Evolutionary conservation across 64 coral and sea anemone genomes (phyloP).

Genomic region (Orbicella faveolata): DNA sequence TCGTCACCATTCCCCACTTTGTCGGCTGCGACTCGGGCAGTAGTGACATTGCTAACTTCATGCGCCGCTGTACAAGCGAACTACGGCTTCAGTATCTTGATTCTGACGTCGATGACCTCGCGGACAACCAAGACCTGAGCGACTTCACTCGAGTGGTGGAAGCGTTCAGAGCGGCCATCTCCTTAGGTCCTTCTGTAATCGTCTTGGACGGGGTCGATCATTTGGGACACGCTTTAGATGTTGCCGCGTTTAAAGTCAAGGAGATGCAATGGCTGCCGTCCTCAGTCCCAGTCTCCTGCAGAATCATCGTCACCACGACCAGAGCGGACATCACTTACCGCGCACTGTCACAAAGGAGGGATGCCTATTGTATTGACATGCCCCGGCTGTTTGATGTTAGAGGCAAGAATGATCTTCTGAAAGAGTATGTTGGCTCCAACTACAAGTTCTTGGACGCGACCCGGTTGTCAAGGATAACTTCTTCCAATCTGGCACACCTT

Average conservation of each 20-base stretch:
- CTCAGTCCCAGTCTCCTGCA: slow-evolving; percentile 65
- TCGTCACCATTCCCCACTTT: slow-evolving; percentile 81
- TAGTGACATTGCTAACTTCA: slow-evolving; percentile 81
- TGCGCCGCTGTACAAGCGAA: slow-evolving; percentile 92
- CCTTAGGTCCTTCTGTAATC: slow-evolving; percentile 84
- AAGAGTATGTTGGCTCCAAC: slow-evolving; percentile 62
- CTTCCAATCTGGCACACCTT: slow-evolving; percentile 68
- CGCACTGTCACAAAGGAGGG: slow-evolving; percentile 59
- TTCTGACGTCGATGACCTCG: slow-evolving; percentile 44
- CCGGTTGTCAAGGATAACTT: slow-evolving; percentile 45
- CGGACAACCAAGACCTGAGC: slow-evolving; percentile 62
- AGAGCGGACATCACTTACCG: slow-evolving; percentile 82
- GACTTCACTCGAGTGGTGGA: slow-evolving; percentile 68
- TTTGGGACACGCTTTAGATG: slow-evolving; percentile 62
- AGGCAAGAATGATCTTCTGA: slow-evolving; percentile 69
- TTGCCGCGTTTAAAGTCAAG: slow-evolving; percentile 66
- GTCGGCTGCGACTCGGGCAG: slow-evolving; percentile 71
- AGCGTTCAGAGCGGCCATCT: slow-evolving; percentile 83
- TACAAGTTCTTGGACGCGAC: slow-evolving; percentile 74
- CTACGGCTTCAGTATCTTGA: slow-evolving; percentile 83
- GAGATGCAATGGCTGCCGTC: slow-evolving; percentile 84
- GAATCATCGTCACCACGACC: slow-evolving; percentile 86
- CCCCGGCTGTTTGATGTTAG: slow-evolving; percentile 53
- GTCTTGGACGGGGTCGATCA: slow-evolving; percentile 77
- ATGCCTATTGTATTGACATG: slow-evolving; percentile 68